Evolutionary conservation across 1,140 invertebrate species (phyloP), one percentile per base, ranked within the genome.

Genomic region (Arctopsyche grandis): DNA sequence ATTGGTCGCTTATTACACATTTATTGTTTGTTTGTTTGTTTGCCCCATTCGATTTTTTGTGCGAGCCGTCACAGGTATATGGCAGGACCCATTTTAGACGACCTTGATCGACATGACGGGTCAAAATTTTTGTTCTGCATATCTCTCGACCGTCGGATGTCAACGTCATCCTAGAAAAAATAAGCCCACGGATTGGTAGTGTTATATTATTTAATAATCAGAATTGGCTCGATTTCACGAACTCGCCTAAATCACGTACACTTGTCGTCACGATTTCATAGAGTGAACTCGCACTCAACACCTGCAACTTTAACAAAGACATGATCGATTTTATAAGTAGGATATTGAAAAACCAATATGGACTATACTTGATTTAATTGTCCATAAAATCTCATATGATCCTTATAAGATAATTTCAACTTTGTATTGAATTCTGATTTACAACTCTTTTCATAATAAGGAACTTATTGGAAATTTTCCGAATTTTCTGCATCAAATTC

Each of bases 1-100:
- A 81, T 81, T 81, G 78, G 48, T 24, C 56, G 44, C 78, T 74
- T 79, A 74, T 79, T 79, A 79, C 58, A 74, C 58, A 74, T 43
- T 58, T 63, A 74, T 73, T 74, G 46, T 63, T 79, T 74, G 46
- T 63, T 79, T 69, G 43, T 77, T 16, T 79, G 16, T 73, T 44
- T 66, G 26, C 56, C 52, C 38, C 69, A 43, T 24, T 71, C 70
- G 69, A n/a, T 78, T 66, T 52, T 22, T 77, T 69, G 60, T 69
- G 7, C 29, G 29, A 38, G 7, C 29, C 29, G 29, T 38, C 29
- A 38, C 29, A 14, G 70, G 19, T 60, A 14, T 26, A 22, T 9
- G 69, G 48, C 66, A 79, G 44, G 66, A 70, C 69, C 66, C 69
- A 60, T 38, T 71, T 79, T 43, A 5, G 66, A 9, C 69, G 79